phyloP scores from a whole-genome alignment of 1,140 invertebrate genomes.

The Trissolcus basalis region DNA sequence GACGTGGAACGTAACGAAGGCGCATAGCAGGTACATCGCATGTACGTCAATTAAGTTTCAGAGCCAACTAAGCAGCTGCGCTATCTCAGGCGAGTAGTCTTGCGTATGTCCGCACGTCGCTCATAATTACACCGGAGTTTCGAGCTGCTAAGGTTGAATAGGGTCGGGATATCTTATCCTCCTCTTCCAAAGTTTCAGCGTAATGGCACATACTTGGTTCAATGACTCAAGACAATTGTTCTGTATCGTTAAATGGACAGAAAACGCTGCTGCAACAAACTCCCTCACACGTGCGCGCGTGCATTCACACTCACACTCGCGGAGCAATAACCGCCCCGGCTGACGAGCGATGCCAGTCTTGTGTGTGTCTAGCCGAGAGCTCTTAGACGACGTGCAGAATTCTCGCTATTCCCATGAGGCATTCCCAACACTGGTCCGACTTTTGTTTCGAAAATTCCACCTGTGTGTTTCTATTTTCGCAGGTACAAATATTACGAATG shows the following conservation, averaged over 20 bases:
- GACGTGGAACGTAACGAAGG: conserved; percentile 20
- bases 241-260: conserved; percentile 49
- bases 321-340: conserved; percentile 2
- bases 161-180: conserved; percentile 35
- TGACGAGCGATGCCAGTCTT: conserved; percentile 9
- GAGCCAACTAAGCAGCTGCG: conserved; percentile 50
- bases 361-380: conserved; percentile 8
- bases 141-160: conserved; percentile 36
- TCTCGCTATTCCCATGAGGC: conserved; percentile 36
- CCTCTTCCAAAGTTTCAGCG: conserved; percentile 38
- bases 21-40: conserved; percentile 33
- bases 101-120: conserved; percentile 42
- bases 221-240: conserved; percentile 57
- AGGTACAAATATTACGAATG: conserved; percentile 45
- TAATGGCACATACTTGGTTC: conserved; percentile 48
- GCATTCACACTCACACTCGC: conserved; percentile 25
- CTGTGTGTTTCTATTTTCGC: conserved; percentile 15
- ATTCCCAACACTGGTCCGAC: conserved; percentile 34
- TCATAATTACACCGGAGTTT: conserved; percentile 53
- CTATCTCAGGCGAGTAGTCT: conserved; percentile 46
- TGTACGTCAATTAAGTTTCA: conserved; percentile 49
- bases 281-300: conserved; percentile 14
- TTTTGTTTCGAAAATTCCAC: conserved; percentile 36
- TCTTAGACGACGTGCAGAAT: conserved; percentile 39
- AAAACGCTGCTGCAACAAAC: conserved; percentile 24